Conservation (phyloP, 2,888 invertebrate genomes). For the Zygaena filipendulae region DNA sequence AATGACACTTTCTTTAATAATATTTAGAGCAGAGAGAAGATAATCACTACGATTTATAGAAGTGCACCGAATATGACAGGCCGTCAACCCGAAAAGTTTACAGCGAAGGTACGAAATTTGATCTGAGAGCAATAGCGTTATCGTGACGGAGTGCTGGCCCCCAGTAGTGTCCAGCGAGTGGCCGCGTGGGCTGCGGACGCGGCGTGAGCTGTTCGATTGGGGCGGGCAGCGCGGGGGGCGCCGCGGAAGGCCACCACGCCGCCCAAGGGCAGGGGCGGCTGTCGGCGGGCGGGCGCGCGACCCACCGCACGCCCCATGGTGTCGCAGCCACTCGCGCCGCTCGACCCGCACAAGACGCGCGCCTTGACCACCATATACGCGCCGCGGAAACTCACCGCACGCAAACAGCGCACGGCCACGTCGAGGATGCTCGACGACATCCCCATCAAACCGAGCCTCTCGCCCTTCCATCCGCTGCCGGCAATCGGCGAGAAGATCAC, state of each 20-base stretch:
- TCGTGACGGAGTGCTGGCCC: no score
- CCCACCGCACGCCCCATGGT: slow-evolving; percentile 45
- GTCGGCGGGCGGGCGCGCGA: slow-evolving; percentile 44
- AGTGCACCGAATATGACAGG: no score
- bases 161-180: slow-evolving; percentile 6
- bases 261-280: slow-evolving; percentile 41
- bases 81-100: no score
- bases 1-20: no score
- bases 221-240: slow-evolving; percentile 22
- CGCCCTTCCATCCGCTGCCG: slow-evolving; percentile 58
- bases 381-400: slow-evolving; percentile 45
- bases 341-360: slow-evolving; percentile 49
- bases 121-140: no score
- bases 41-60: no score
- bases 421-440: slow-evolving; percentile 52
- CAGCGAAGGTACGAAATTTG: no score
- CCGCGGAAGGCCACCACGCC: slow-evolving; percentile 23
- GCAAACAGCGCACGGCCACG: slow-evolving; percentile 49
- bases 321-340: slow-evolving; percentile 49
- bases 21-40: no score
- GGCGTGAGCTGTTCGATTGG: slow-evolving; percentile 25
- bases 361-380: slow-evolving; percentile 58
- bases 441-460: slow-evolving; percentile 39
- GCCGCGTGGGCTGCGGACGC: slow-evolving; percentile 15
- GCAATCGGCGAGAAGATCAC: slow-evolving; percentile 51